Evolutionary conservation across 1,140 invertebrate genomes (phyloP), one percentile per base, ranked within the genome.

Genomic region (Steinernema feltiae): DNA sequence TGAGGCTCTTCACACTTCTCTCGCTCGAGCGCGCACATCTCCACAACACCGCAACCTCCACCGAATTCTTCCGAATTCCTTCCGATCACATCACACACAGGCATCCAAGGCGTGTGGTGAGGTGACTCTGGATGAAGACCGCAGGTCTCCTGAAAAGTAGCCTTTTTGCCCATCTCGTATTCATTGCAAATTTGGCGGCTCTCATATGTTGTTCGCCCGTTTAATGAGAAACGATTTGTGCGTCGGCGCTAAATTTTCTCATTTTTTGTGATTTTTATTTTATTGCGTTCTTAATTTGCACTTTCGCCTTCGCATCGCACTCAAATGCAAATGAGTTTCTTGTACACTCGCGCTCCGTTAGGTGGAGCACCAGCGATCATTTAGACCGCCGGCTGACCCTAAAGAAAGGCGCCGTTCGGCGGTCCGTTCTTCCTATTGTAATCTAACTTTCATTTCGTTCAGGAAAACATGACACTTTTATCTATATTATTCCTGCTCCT

Each of bases 261-360:
- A n/a, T n/a, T n/a, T n/a, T n/a, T n/a, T n/a, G n/a, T n/a, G n/a
- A n/a, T n/a, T 63, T 63, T 63, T 27, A 63, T 63, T 63, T 63
- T 63, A 63, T 63, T 63, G 53, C 53, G 53, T 63, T 63, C 53
- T 63, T 63, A 63, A 63, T 63, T 63, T 63, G 53, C 53, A 63
- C 53, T 63, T 63, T 63, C 53, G 15, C 24, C 12, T 7, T 27
- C 7, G 53, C 12, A 15, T 7, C 53, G 53, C 7, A 7, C 7
- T 27, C 12, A 63, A 27, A 63, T 63, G 53, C 53, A 63, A 63
- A 63, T 63, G 53, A 15, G 24, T 27, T 27, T 27, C 24, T 63
- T 46, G 7, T 46, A n/a, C 41, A 46, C n/a, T n/a, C 41, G 41
- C n/a, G 35, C 35, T 41, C 35, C 35, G 35, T 41, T 41, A 41